phyloP scores from a whole-genome alignment of 1,140 invertebrate genomes.

The Euura lappo region DNA sequence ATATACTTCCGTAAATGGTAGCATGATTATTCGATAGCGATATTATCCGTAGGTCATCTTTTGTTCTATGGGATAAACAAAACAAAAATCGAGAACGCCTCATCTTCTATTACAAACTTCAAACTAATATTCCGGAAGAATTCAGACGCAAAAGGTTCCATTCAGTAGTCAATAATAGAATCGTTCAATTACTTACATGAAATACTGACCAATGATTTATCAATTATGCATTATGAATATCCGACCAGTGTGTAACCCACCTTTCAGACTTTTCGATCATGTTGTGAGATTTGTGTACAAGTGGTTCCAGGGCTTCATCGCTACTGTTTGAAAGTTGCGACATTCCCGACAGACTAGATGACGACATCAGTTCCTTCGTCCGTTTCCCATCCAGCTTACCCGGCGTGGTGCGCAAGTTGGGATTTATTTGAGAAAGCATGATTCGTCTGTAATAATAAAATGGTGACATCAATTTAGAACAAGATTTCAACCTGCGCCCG shows the following conservation, averaged over 20 bases:
- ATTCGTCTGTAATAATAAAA: slow-evolving; percentile 39
- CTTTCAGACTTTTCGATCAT: slow-evolving; percentile 40
- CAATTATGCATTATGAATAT: too few relatives aligned
- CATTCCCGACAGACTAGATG: slow-evolving; percentile 57
- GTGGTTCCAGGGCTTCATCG: slow-evolving; percentile 54
- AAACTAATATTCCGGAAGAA: too few relatives aligned
- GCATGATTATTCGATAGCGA: too few relatives aligned
- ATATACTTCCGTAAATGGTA: background rate
- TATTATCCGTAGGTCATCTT: too few relatives aligned
- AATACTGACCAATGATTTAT: too few relatives aligned
- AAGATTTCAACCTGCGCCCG: background rate
- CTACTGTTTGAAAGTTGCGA: slow-evolving; percentile 58
- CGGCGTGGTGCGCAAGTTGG: slow-evolving; percentile 12
- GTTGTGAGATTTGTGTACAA: slow-evolving; percentile 49
- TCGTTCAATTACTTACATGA: too few relatives aligned
- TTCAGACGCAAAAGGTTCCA: too few relatives aligned
- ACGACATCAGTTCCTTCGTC: slow-evolving; percentile 55
- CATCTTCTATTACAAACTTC: too few relatives aligned
- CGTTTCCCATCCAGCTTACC: slow-evolving; percentile 50
- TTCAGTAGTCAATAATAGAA: too few relatives aligned
- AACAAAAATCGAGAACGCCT: too few relatives aligned
- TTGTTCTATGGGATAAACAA: too few relatives aligned
- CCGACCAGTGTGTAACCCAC: slow-evolving; percentile 28
- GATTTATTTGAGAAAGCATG: slow-evolving; percentile 49
- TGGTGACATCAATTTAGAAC: slow-evolving; percentile 11